phyloP scores from a whole-genome alignment of 2,797 vertebrate species.

The Macroramphosus scolopax region DNA sequence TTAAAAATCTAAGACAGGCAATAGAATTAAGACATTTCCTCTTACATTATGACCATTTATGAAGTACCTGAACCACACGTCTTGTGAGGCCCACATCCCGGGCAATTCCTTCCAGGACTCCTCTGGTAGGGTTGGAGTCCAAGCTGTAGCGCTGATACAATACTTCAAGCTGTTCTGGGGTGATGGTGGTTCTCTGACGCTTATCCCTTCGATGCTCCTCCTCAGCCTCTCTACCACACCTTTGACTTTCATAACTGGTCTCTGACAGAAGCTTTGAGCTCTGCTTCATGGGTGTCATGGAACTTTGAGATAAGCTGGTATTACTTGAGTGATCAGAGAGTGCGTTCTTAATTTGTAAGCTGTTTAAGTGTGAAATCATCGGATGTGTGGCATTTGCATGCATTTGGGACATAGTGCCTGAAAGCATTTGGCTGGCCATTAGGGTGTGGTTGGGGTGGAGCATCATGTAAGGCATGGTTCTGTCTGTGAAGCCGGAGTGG shows the following conservation, averaged over 20 bases:
- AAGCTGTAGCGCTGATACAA: conserved; percentile 97
- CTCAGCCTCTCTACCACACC: conserved; percentile 77
- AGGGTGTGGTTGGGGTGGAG: conserved; percentile 94
- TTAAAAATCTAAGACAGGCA: conserved; percentile 15
- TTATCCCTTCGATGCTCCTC: conserved; percentile 97
- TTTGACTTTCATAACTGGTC: conserved; percentile 80
- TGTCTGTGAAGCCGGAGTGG: conserved; percentile 91
- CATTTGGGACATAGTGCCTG: conserved; percentile 91
- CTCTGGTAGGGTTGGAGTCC: conserved; percentile 97
- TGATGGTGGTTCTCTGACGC: conserved; percentile 96
- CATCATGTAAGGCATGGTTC: conserved; percentile 96
- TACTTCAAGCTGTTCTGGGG: conserved; percentile 96
- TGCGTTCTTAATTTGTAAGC: conserved; percentile 67
- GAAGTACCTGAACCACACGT: conserved; percentile 92
- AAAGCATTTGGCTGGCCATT: conserved; percentile 92
- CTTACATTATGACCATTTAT: neutral
- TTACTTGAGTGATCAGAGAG: conserved; percentile 75
- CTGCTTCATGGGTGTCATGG: conserved; percentile 87
- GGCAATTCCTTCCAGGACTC: conserved; percentile 97
- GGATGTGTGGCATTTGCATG: conserved; percentile 67
- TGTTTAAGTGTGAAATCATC: conserved; percentile 72
- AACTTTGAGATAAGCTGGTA: conserved; percentile 83
- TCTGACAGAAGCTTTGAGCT: conserved; percentile 91
- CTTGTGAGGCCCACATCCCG: conserved; percentile 97
- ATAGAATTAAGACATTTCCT: conserved; percentile 2